Conservation (phyloP, 2,888 invertebrate genomes). For the Aporophyla nigra region DNA sequence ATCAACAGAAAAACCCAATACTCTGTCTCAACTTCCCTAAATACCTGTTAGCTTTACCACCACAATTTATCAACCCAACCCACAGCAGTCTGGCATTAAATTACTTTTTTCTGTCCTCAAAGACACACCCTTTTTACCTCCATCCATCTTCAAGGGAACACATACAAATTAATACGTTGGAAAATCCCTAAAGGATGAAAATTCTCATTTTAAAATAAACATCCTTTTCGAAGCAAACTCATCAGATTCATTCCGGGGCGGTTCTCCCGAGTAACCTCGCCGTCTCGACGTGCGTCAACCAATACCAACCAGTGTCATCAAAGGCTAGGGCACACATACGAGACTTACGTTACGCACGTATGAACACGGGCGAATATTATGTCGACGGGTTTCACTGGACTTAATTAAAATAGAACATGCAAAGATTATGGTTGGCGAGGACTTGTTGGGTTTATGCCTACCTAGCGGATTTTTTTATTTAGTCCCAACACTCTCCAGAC, state of each 20-base stretch:
- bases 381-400: conserved; percentile 74
- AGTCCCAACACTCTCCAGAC: too few relatives aligned
- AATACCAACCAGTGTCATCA: conserved; percentile 52
- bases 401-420: conserved; percentile 82
- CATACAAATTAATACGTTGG: conserved; percentile 42
- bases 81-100: conserved; percentile 31
- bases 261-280: conserved; percentile 16
- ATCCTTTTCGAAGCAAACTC: conserved; percentile 42
- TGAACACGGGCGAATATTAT: conserved; percentile 71
- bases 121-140: conserved; percentile 43
- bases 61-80: conserved; percentile 35
- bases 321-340: conserved; percentile 63
- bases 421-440: conserved; percentile 65
- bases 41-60: conserved; percentile 14
- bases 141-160: conserved; percentile 46
- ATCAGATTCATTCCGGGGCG: conserved; percentile 43
- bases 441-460: conserved; percentile 42
- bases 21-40: background rate
- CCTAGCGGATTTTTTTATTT: background rate
- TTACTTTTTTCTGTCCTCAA: conserved; percentile 50
- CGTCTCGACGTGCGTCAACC: conserved; percentile 48
- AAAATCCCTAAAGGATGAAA: conserved; percentile 52
- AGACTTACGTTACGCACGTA: conserved; percentile 68
- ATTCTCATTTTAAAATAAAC: conserved; percentile 57
- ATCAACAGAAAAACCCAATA: background rate